Conservation (phyloP, 2,888 invertebrate species). For the Agapostemon virescens region DNA sequence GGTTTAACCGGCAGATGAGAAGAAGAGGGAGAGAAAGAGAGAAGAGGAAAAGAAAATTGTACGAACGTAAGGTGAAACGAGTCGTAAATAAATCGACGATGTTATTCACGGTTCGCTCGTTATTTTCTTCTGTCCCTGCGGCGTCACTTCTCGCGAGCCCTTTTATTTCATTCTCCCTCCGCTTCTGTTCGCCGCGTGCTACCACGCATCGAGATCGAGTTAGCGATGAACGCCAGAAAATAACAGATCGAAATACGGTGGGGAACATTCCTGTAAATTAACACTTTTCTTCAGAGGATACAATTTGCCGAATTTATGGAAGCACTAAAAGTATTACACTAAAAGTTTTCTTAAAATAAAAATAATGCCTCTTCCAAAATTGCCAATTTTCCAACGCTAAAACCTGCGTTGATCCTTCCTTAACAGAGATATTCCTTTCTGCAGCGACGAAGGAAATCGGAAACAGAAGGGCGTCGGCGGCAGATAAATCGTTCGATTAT, state of each 20-base stretch:
- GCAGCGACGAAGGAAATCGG: not conserved
- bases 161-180: constrained; percentile 11
- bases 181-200: not conserved
- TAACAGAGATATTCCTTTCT: not conserved
- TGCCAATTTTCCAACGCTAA: too few relatives aligned
- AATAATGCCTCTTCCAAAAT: too few relatives aligned
- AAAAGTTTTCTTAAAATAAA: too few relatives aligned
- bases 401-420: too few relatives aligned
- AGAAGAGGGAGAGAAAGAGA: not conserved
- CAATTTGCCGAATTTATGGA: too few relatives aligned
- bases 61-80: constrained; percentile 38
- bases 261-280: not conserved
- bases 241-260: not conserved
- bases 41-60: not conserved
- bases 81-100: constrained; percentile 41
- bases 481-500: constrained; percentile 7
- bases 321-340: too few relatives aligned
- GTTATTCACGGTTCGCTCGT: constrained; percentile 43
- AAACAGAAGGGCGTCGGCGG: not conserved
- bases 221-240: not conserved
- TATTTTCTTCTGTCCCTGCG: constrained; percentile 13
- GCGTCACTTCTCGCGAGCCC: constrained; percentile 13
- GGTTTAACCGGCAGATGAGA: not conserved
- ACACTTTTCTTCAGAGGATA: not conserved
- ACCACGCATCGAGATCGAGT: not conserved